Evolutionary conservation across 2,113 vertebrate genomes (phyloP).

Genomic region (Ornithorhynchus anatinus): DNA sequence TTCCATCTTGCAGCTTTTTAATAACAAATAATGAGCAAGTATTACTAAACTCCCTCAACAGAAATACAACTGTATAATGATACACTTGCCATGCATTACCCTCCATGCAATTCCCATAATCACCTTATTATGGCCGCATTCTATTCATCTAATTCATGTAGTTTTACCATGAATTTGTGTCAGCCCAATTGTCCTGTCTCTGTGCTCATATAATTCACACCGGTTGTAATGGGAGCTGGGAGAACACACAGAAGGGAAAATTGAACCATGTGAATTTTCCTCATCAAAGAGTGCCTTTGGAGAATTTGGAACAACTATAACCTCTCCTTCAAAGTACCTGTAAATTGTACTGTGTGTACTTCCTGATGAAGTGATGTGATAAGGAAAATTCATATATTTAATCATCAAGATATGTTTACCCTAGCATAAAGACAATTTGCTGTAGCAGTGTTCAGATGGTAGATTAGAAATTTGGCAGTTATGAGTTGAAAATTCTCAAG

Average conservation of each 20-base stretch:
- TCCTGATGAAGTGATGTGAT: not conserved
- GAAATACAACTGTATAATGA: constrained; percentile 24
- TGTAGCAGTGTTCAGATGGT: too few relatives aligned
- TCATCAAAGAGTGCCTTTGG: not conserved
- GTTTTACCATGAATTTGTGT: constrained; percentile 26
- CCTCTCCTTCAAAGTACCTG: not conserved
- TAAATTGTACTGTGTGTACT: not conserved
- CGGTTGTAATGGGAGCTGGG: constrained; percentile 8
- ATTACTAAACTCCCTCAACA: constrained; percentile 45
- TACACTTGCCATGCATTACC: constrained; percentile 5
- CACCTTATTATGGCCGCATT: constrained; percentile 14
- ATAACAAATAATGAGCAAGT: constrained; percentile 43
- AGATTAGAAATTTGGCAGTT: too few relatives aligned
- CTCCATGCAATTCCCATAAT: constrained; percentile 25
- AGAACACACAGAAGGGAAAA: not conserved
- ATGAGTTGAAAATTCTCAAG: too few relatives aligned
- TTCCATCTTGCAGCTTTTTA: constrained; percentile 24
- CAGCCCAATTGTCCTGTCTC: constrained; percentile 11
- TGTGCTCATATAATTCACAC: constrained; percentile 14
- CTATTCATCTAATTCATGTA: constrained; percentile 11
- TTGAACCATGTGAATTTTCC: not conserved
- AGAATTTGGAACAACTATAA: not conserved
- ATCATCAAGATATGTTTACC: not conserved
- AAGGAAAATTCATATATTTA: not conserved
- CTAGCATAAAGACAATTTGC: too few relatives aligned